Evolutionary conservation across 53 echinoderm and acorn worm genomes (phyloP).

Genomic region (Paelopatides confundens): DNA sequence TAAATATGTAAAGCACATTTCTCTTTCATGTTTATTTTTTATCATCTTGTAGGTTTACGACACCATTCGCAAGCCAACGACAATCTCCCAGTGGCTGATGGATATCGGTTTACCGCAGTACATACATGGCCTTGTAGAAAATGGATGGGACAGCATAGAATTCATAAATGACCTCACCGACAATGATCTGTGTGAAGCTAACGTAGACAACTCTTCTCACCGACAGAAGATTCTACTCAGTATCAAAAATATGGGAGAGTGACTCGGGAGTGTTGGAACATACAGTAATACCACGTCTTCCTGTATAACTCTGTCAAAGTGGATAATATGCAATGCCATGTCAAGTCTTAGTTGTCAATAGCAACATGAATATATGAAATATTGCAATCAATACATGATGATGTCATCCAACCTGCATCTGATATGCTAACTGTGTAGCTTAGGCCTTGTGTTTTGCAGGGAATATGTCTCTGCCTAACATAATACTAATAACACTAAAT

Average conservation of each 20-base stretch:
- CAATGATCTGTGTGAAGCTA: constrained; percentile 70
- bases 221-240: constrained; percentile 84
- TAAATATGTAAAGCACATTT: too few relatives aligned
- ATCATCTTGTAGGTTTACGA: constrained; percentile 80
- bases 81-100: constrained; percentile 91
- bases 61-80: constrained; percentile 71
- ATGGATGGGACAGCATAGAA: constrained; percentile 91
- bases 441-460: too few relatives aligned
- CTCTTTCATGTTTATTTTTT: not conserved
- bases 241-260: constrained; percentile 57
- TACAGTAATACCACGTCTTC: not conserved
- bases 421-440: too few relatives aligned
- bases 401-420: too few relatives aligned
- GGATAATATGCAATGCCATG: too few relatives aligned
- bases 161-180: constrained; percentile 79
- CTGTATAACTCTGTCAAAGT: too few relatives aligned
- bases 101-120: constrained; percentile 94
- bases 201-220: constrained; percentile 58
- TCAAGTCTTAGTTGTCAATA: not conserved
- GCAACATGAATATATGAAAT: not conserved
- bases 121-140: constrained; percentile 79
- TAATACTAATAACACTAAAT: too few relatives aligned
- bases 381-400: too few relatives aligned
- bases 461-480: too few relatives aligned
- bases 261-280: not conserved